Percentiles rank a stretch among this genome's conserved stretches.
Evolutionary conservation across 2,113 vertebrate species (phyloP).

Genomic region (Bambusicola thoracicus): DNA sequence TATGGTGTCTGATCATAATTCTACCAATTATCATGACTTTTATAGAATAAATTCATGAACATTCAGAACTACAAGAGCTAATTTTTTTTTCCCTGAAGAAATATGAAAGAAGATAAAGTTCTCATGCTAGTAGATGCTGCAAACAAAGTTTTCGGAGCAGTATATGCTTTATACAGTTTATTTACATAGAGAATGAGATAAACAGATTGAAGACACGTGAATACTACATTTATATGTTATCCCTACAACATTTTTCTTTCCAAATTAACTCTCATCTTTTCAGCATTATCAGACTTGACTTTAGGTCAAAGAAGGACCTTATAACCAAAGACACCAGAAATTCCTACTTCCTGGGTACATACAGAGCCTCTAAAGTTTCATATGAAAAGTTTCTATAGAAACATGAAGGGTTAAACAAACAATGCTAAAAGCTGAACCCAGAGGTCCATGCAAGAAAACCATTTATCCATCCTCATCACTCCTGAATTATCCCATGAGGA

Average conservation of each 20-base stretch:
- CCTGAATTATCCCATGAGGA: not conserved
- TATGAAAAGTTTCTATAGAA: conserved; percentile 63
- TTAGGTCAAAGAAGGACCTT: not conserved
- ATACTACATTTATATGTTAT: not conserved
- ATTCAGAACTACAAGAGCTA: not conserved
- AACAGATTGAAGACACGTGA: not conserved
- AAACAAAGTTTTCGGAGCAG: not conserved
- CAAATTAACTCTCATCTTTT: not conserved
- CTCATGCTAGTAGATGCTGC: not conserved
- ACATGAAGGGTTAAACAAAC: conserved; percentile 13
- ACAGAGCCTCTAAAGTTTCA: conserved; percentile 41
- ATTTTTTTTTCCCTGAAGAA: not conserved
- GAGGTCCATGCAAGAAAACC: not conserved
- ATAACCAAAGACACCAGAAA: conserved; percentile 13
- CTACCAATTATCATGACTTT: not conserved
- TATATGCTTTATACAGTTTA: not conserved
- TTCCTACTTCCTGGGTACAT: conserved; percentile 7
- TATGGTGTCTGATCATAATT: not conserved
- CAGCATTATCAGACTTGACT: not conserved
- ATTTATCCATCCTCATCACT: not conserved
- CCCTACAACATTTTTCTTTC: not conserved
- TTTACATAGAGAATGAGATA: not conserved
- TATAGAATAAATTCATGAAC: not conserved
- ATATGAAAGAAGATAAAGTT: not conserved
- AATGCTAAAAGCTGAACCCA: conserved; percentile 17